These are phyloP conservation scores for Opisthocomus hoazin DNA, from an alignment of 2,113 vertebrate species.

Conservation along the genomic window DNA sequence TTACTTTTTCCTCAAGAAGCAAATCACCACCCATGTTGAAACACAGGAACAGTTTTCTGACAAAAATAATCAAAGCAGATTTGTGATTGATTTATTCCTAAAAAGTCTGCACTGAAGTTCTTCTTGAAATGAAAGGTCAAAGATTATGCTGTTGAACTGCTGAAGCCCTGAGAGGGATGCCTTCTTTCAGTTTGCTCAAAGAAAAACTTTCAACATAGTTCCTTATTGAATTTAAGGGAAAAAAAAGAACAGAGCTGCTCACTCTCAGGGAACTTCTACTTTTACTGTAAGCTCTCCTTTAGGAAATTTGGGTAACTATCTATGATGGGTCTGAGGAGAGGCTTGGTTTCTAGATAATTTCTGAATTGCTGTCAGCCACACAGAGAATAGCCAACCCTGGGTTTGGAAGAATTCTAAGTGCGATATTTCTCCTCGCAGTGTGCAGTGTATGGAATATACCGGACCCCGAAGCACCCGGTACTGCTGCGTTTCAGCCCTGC, in stretches of 20 bases:
- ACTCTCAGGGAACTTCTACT: not conserved
- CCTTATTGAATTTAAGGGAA: not conserved
- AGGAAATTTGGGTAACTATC: not conserved
- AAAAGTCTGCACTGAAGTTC: not conserved
- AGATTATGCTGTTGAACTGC: not conserved
- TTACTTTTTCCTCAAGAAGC: not conserved
- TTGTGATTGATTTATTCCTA: not conserved
- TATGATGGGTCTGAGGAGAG: not conserved
- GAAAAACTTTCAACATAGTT: not conserved
- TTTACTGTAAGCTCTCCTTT: not conserved
- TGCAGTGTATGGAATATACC: not conserved
- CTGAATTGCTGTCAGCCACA: not conserved
- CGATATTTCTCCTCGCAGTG: accelerated
- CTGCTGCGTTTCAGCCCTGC: not conserved
- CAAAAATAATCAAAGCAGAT: not conserved
- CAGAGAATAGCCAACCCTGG: not conserved
- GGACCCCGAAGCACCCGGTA: not conserved
- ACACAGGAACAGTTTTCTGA: not conserved
- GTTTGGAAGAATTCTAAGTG: not conserved
- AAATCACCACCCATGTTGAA: not conserved
- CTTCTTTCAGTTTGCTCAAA: not conserved
- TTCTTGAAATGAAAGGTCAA: not conserved
- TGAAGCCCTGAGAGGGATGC: not conserved
- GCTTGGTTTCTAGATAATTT: not conserved
- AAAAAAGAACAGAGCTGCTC: not conserved